These are phyloP conservation scores for Eclectus roratus DNA, from an alignment of 2,113 vertebrate genomes.

Conservation along the genomic window DNA sequence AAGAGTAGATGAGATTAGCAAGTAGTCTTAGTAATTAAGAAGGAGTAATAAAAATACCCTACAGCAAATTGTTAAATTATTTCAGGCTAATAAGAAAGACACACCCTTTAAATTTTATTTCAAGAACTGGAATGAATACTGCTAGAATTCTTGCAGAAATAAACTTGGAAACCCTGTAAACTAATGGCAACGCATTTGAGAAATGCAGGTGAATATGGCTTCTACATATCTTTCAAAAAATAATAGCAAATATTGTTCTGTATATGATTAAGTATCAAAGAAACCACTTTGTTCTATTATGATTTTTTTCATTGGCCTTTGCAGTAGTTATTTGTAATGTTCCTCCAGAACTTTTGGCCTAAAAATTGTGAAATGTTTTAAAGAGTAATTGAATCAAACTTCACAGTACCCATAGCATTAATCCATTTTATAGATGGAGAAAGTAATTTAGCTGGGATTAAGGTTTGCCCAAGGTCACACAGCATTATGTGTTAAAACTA, in stretches of 20 bases:
- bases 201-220: not conserved
- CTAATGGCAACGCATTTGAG: not conserved
- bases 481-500: not conserved
- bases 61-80: conserved; percentile 2
- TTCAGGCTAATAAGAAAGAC: not conserved
- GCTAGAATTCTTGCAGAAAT: not conserved
- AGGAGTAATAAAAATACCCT: not conserved
- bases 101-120: not conserved
- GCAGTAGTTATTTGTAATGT: not conserved
- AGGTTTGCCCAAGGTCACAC: not conserved
- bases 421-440: not conserved
- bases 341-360: not conserved
- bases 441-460: not conserved
- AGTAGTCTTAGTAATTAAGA: not conserved
- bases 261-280: not conserved
- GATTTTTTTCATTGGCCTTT: not conserved
- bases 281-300: not conserved
- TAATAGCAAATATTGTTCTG: not conserved
- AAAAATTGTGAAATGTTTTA: not conserved
- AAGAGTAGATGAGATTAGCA: conserved; percentile 14
- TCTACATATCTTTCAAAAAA: not conserved
- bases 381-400: not conserved
- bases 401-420: not conserved
- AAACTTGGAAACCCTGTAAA: not conserved
- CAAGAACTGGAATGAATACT: not conserved